Evolutionary conservation across 2,797 vertebrate species (phyloP).

Genomic region (Uromys caudimaculatus): DNA sequence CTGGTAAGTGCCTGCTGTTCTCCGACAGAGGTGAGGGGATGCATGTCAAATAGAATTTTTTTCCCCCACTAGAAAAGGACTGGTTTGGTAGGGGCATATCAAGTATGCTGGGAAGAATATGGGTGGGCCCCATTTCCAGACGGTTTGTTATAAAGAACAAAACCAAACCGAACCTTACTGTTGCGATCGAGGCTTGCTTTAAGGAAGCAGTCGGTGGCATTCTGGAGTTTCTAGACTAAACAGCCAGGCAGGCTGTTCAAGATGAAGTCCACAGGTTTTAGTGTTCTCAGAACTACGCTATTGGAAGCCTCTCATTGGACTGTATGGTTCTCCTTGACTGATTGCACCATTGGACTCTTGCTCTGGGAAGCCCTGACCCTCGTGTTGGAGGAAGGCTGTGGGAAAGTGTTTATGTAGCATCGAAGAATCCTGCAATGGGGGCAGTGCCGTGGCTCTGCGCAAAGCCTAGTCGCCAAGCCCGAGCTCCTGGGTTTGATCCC

Average conservation of each 20-base stretch:
- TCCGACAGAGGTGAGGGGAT: background rate
- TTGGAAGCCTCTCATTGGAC: background rate
- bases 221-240: background rate
- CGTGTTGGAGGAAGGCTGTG: background rate
- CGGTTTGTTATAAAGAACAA: background rate
- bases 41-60: background rate
- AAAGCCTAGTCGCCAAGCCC: background rate
- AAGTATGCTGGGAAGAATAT: background rate
- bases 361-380: background rate
- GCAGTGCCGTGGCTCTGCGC: no score
- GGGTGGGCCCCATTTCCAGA: background rate
- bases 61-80: background rate
- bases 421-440: background rate
- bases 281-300: background rate
- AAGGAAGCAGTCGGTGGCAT: background rate
- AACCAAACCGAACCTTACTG: background rate
- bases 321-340: background rate
- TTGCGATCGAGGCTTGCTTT: background rate
- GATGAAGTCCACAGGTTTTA: background rate
- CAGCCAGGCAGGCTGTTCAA: background rate
- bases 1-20: conserved; percentile 87
- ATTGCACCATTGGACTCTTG: background rate
- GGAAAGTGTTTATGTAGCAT: background rate
- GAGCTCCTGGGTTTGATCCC: background rate
- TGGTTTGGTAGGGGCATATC: background rate